phyloP scores from a whole-genome alignment of 2,888 invertebrate genomes.

The Melanostoma mellinum region DNA sequence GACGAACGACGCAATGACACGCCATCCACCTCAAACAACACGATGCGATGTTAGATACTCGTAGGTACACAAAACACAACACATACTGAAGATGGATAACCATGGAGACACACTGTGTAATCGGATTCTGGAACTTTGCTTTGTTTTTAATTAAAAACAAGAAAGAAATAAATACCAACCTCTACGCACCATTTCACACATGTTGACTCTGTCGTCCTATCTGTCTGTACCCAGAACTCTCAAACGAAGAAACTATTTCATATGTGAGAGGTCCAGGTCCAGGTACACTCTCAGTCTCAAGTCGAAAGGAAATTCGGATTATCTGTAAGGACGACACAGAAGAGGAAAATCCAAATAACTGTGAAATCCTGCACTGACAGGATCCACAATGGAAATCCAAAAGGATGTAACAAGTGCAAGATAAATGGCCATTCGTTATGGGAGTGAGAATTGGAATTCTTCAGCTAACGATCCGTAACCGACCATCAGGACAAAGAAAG shows the following conservation, averaged over 20 bases:
- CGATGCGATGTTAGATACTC: conserved; percentile 24
- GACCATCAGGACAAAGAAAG: conserved; percentile 28
- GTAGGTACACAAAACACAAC: too few relatives aligned
- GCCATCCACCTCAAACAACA: conserved; percentile 58
- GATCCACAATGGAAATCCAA: conserved; percentile 50
- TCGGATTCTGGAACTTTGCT: conserved; percentile 71
- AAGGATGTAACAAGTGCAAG: conserved; percentile 66
- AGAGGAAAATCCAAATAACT: conserved; percentile 57
- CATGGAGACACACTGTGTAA: conserved; percentile 69
- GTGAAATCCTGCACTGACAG: conserved; percentile 69
- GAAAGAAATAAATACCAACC: conserved; percentile 26
- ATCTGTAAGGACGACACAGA: conserved; percentile 44
- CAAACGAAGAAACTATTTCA: conserved; percentile 49
- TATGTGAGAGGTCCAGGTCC: conserved; percentile 33
- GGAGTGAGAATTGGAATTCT: conserved; percentile 60
- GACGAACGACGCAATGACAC: conserved; percentile 69
- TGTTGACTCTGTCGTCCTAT: conserved; percentile 23
- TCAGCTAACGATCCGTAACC: conserved; percentile 62
- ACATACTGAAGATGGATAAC: conserved; percentile 63
- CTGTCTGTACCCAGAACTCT: not conserved
- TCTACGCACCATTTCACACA: conserved; percentile 64
- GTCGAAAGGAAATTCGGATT: conserved; percentile 59
- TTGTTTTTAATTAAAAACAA: conserved; percentile 71
- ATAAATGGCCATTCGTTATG: conserved; percentile 71
- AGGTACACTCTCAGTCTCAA: conserved; percentile 3